Evolutionary conservation across 64 coral and sea anemone genomes (phyloP).

Genomic region (Pocillopora verrucosa): DNA sequence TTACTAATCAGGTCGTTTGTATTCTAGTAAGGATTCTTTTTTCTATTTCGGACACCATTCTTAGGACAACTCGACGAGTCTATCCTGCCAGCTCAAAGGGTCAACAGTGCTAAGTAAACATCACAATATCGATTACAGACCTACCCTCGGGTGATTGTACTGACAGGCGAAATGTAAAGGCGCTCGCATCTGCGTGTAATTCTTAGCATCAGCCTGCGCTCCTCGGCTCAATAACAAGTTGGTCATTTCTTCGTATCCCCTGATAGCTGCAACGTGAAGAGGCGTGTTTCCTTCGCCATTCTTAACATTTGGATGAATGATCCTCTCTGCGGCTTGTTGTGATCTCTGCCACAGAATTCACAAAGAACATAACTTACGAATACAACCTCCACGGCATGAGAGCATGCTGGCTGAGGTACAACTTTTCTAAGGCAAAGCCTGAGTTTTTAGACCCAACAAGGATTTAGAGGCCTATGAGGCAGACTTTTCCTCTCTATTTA

Average conservation of each 20-base stretch:
- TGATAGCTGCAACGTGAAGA: slow-evolving; percentile 77
- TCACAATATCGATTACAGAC: background rate
- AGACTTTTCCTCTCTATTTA: no score
- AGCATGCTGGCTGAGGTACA: no score
- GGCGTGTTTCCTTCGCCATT: slow-evolving; percentile 82
- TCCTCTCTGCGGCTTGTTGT: slow-evolving; percentile 37
- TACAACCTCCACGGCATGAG: no score
- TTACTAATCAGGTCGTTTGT: no score
- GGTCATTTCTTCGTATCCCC: slow-evolving; percentile 78
- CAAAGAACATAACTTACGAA: background rate
- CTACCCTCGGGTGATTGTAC: slow-evolving; percentile 79
- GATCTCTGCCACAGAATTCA: slow-evolving; percentile 53
- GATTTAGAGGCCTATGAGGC: no score
- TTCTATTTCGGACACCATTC: no score
- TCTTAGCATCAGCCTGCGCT: slow-evolving; percentile 53
- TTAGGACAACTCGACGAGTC: no score
- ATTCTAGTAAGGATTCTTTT: no score
- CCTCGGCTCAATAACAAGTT: slow-evolving; percentile 71
- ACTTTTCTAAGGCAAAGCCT: no score
- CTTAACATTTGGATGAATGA: slow-evolving; percentile 75
- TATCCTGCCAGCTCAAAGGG: no score
- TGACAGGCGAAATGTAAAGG: slow-evolving; percentile 85
- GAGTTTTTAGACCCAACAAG: no score
- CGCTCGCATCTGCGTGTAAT: slow-evolving; percentile 64
- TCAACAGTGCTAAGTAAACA: no score